Evolutionary conservation across 2,113 vertebrate species (phyloP).

Genomic region (Calyptommatus sinebrachiatus): DNA sequence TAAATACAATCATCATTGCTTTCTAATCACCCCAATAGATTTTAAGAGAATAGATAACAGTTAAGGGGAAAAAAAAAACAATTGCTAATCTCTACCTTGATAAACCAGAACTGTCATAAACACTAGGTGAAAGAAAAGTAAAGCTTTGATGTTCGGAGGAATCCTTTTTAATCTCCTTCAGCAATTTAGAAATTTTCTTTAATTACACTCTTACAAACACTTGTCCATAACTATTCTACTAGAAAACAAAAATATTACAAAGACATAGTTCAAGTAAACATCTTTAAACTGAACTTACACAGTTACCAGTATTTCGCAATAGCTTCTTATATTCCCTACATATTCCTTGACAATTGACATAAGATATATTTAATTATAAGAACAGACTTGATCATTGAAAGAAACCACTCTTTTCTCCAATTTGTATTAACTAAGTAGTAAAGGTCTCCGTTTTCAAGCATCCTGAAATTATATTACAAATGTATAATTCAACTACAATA

Average conservation of each 20-base stretch:
- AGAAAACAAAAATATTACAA: background rate
- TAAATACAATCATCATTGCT: no score
- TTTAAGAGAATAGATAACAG: background rate
- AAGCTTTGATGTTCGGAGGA: background rate
- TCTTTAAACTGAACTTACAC: background rate
- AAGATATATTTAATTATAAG: background rate
- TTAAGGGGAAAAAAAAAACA: background rate
- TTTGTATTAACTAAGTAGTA: background rate
- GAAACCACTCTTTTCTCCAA: background rate
- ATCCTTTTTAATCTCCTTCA: background rate
- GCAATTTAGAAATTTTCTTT: background rate
- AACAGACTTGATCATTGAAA: background rate
- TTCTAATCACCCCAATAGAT: no score
- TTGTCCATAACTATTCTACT: background rate
- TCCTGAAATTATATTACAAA: no score
- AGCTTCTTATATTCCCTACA: background rate
- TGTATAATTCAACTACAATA: no score
- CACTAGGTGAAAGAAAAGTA: background rate
- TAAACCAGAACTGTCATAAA: background rate
- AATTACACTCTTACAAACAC: background rate
- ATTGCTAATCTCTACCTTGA: background rate
- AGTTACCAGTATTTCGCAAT: background rate
- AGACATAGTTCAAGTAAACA: background rate
- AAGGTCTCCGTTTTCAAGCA: background rate
- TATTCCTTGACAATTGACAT: background rate